Evolutionary conservation across 2,888 invertebrate genomes (phyloP).

Genomic region (Oscheius myriophilus): DNA sequence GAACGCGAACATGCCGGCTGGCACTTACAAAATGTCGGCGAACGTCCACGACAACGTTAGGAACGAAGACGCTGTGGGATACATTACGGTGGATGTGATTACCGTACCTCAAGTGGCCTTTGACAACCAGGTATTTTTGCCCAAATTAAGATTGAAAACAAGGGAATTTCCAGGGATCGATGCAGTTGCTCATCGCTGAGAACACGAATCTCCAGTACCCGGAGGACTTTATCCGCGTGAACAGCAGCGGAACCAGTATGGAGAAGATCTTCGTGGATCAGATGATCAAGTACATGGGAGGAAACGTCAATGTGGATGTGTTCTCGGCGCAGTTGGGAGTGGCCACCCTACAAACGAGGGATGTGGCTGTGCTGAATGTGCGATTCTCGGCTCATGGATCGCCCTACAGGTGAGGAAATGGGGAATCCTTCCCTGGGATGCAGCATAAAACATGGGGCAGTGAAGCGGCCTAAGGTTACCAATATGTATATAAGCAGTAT

Average conservation of each 20-base stretch:
- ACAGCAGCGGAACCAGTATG: slow-evolving; percentile 50
- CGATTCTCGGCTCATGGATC: slow-evolving; percentile 64
- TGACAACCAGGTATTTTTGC: slow-evolving; percentile 79
- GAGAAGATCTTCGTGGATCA: slow-evolving; percentile 71
- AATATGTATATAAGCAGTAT: too few species aligned
- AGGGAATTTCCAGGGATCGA: slow-evolving; percentile 51
- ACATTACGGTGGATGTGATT: slow-evolving; percentile 91
- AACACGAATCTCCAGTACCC: slow-evolving; percentile 50
- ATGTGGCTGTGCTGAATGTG: slow-evolving; percentile 62
- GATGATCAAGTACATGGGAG: slow-evolving; percentile 82
- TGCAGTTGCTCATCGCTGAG: slow-evolving; percentile 58
- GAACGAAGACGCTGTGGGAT: slow-evolving; percentile 94
- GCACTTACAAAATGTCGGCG: slow-evolving; percentile 77
- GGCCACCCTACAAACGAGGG: slow-evolving; percentile 59
- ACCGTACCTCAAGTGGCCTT: slow-evolving; percentile 95
- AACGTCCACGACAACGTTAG: slow-evolving; percentile 79
- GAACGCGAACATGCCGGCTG: slow-evolving; percentile 89
- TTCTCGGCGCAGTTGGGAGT: slow-evolving; percentile 81
- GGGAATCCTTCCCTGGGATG: too few species aligned
- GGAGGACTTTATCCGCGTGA: slow-evolving; percentile 56
- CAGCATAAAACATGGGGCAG: too few species aligned
- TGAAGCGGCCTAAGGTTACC: too few species aligned
- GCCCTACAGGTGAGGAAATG: slow-evolving; percentile 32
- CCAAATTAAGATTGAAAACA: too few species aligned
- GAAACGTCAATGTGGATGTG: slow-evolving; percentile 83